phyloP scores from a whole-genome alignment of 2,888 invertebrate species.

The Galerucella calmariensis region DNA sequence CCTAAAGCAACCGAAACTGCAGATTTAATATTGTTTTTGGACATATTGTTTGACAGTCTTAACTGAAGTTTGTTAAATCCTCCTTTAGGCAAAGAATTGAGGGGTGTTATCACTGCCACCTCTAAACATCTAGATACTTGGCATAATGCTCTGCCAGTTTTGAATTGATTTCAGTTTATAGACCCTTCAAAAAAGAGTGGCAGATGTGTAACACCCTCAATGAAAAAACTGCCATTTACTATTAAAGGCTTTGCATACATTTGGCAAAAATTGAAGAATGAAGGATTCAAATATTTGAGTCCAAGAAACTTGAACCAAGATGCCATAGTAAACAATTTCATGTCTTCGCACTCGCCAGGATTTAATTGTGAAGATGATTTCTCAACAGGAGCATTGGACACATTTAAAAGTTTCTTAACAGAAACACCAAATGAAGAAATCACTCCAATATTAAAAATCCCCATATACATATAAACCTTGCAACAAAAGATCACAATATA shows the following conservation, averaged over 20 bases:
- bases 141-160: conserved; percentile 2
- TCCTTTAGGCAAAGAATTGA: background rate
- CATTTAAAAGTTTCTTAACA: background rate
- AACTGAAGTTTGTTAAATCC: background rate
- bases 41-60: background rate
- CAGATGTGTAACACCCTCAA: background rate
- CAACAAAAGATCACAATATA: background rate
- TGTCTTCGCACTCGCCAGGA: no score
- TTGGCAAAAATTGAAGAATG: background rate
- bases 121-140: conserved; percentile 2
- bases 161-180: no score
- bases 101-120: background rate
- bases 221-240: background rate
- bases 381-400: no score
- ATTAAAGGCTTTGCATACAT: background rate
- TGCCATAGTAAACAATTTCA: no score
- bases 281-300: no score
- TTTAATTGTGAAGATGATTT: no score
- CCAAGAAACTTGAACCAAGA: no score
- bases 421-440: conserved; percentile 2
- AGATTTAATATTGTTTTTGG: background rate
- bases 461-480: background rate
- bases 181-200: background rate
- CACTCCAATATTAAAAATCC: background rate
- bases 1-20: background rate